Base-by-base conservation (phyloP, 2,888 invertebrate genomes). In the Eretmocerus hayati region DNA sequence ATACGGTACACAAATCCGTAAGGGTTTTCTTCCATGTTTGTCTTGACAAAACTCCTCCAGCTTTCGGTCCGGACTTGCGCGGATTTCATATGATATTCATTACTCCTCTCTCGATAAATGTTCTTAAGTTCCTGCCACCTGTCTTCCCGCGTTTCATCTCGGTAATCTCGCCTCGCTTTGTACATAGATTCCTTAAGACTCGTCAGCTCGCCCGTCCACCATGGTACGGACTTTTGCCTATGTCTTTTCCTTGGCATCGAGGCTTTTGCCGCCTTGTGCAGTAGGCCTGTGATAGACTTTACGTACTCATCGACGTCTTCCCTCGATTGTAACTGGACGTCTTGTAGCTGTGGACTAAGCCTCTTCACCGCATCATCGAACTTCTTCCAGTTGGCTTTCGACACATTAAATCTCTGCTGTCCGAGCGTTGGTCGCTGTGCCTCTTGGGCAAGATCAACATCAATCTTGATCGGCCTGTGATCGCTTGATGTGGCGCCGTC, bases 381-480 rank as follows among this genome's bases (percentile, higher is more conserved):
- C 11, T 15, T 20, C 15, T 44, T 39, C 52, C 52, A 52, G 18
- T 53, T 18, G 2, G 49, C 53, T 26, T 41, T 49, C 2, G 11
- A 20, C 1, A 40, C 18, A 15, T 32, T 35, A 9, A 43, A 46
- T 15, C 48, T 13, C 20, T 21, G 21, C 11, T 9, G n/a, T 19
- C 22, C 6, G 9, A 26, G 16, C 4, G 15, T 5, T 22, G 16
- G 26, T 26, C 11, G 6, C 26, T 26, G 26, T 26, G 26, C n/a
- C 26, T 3, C 13, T 22, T 8, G n/a, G n/a, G n/a, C n/a, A n/a
- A n/a, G n/a, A n/a, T n/a, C n/a, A 5, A 51, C 6, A 2, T 11
- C 15, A 3, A 52, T 42, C 22, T 40, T 37, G 1, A 52, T 47
- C 1, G 42, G 42, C 19, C 50, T 47, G 31, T 53, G 50, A 26